phyloP scores from a whole-genome alignment of 2,888 invertebrate species.

The Epinotia brunnichana region DNA sequence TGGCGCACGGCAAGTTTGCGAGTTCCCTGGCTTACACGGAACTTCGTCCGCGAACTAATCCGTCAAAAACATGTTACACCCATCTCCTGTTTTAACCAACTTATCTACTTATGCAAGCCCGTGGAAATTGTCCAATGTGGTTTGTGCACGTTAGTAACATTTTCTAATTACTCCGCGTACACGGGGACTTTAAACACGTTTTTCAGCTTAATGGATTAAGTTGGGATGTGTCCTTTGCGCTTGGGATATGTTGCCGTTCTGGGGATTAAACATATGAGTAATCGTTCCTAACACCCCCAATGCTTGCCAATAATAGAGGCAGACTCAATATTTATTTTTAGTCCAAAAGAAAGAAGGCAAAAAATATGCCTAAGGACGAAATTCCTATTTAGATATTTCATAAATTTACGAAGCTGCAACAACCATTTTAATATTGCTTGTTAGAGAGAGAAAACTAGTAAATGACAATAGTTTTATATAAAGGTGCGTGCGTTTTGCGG shows the following conservation, averaged over 20 bases:
- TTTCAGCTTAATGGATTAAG: conserved; percentile 37
- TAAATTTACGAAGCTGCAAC: no score
- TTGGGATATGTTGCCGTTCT: conserved; percentile 11
- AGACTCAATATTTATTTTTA: no score
- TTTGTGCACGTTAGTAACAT: conserved; percentile 21
- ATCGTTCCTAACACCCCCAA: not conserved
- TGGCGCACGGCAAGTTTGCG: conserved; percentile 34
- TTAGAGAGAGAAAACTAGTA: no score
- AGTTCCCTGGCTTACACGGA: conserved; percentile 42
- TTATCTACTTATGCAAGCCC: conserved; percentile 52
- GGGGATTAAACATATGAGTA: conserved; percentile 17
- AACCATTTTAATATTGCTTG: no score
- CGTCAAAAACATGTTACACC: conserved; percentile 70
- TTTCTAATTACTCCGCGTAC: conserved; percentile 36
- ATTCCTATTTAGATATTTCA: no score
- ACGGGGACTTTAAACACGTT: conserved; percentile 29
- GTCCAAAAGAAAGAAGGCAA: no score
- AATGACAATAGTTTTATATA: no score
- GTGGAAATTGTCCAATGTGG: conserved; percentile 36
- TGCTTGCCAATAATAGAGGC: conserved; percentile 5
- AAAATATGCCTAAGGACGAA: no score
- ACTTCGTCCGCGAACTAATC: conserved; percentile 60
- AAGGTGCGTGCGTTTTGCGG: no score
- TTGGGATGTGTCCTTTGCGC: conserved; percentile 10
- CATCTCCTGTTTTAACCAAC: conserved; percentile 56